These are phyloP conservation scores for Scaptomyza tumidula DNA, from an alignment of 2,888 invertebrate species.

Conservation along the genomic window DNA sequence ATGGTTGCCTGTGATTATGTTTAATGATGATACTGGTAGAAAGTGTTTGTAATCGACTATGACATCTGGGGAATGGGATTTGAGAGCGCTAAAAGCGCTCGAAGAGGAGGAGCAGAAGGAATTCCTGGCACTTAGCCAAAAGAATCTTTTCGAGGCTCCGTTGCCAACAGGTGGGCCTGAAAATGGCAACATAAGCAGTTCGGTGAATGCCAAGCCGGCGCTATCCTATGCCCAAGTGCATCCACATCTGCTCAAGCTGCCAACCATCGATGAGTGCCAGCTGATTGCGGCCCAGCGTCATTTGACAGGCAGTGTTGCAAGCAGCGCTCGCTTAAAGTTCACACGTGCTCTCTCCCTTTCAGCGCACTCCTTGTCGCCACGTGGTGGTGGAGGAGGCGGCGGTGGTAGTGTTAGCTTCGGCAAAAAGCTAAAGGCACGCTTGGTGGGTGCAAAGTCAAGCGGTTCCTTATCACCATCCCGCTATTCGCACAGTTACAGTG, in stretches of 20 bases:
- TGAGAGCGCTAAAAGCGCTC: slow-evolving; percentile 84
- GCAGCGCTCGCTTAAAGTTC: slow-evolving; percentile 70
- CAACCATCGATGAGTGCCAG: slow-evolving; percentile 83
- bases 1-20: slow-evolving; percentile 6
- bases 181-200: slow-evolving; percentile 16
- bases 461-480: slow-evolving; percentile 78
- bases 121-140: slow-evolving; percentile 82
- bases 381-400: slow-evolving; percentile 41
- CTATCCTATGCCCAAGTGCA: slow-evolving; percentile 77
- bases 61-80: slow-evolving; percentile 85
- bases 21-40: slow-evolving; percentile 5
- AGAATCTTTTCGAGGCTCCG: slow-evolving; percentile 79
- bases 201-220: slow-evolving; percentile 30
- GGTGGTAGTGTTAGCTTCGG: slow-evolving; percentile 54
- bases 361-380: slow-evolving; percentile 76
- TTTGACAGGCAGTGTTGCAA: slow-evolving; percentile 38
- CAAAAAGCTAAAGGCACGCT: slow-evolving; percentile 70
- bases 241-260: slow-evolving; percentile 81
- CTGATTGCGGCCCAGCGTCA: slow-evolving; percentile 68
- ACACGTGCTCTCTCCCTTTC: slow-evolving; percentile 80
- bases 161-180: slow-evolving; percentile 54
- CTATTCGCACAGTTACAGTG: slow-evolving; percentile 74
- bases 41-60: slow-evolving; percentile 57
- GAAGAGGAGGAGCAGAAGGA: slow-evolving; percentile 84
- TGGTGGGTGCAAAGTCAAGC: slow-evolving; percentile 70